Evolutionary conservation across 2,888 invertebrate species (phyloP), one percentile per base, ranked within the genome.

Genomic region (Pachymerium ferrugineum): DNA sequence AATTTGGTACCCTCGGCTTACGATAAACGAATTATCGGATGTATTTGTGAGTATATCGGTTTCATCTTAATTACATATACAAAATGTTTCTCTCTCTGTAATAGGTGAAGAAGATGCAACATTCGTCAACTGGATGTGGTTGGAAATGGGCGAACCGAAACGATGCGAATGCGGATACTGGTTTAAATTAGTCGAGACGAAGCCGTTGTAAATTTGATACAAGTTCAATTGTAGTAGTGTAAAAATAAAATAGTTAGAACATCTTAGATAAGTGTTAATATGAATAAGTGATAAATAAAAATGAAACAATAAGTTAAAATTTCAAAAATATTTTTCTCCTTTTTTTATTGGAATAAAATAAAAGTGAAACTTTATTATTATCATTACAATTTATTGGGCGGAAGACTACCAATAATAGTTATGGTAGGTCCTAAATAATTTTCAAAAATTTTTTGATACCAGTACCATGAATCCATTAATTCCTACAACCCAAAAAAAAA

Each of bases 101-200:
- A n/a, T 79, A 84, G 84, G 85, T 83, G 94, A 97, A 84, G 95
- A 96, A 83, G 97, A 97, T 81, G 88, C 93, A 72, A 89, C 92
- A 74, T 86, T 88, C 76, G 89, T 98, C 78, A 92, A 90, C 81
- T 98, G 95, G 94, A 94, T 97, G 90, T 94, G 95, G 92, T 85
- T 98, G 80, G 90, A 96, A 83, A 89, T 90, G 85, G 97, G 92
- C 42, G 88, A 89, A 79, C 90, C 94, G 76, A 92, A 91, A 81
- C 89, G 97, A 79, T 98, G 97, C 82, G 93, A 92, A 82, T 98
- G 98, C 83, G 98, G 98, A 74, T 90, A 96, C 83, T 97, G 94
- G 94, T 97, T 95, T 86, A 93, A 94, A 85, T 87, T 97, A 79
- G 88, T 90, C 75, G 90, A 84, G 74, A 80, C 81, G 47, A 80